phyloP scores from a whole-genome alignment of 23 tunicate genomes.

The Halocynthia aurantium region DNA sequence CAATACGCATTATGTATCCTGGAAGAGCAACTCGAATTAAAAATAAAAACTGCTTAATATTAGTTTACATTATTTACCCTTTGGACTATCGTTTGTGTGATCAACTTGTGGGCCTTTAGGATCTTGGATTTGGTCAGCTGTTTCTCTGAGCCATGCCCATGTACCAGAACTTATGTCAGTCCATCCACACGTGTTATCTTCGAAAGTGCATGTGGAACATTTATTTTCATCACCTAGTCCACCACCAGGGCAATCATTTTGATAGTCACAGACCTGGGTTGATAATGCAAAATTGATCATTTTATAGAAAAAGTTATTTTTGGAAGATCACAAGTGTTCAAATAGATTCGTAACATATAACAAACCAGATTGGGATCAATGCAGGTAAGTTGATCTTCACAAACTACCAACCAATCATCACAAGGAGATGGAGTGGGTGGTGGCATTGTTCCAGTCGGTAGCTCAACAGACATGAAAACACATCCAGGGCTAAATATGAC shows the following conservation, averaged over 20 bases:
- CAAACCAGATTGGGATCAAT: conserved; percentile 41
- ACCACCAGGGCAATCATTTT: conserved; percentile 50
- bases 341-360: not conserved
- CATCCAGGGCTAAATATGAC: conserved; percentile 58
- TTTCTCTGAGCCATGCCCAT: conserved; percentile 82
- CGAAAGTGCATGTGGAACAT: conserved; percentile 80
- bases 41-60: not conserved
- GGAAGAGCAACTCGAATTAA: not conserved
- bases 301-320: not conserved
- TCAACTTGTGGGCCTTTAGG: conserved; percentile 64
- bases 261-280: conserved; percentile 64
- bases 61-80: conserved; percentile 24
- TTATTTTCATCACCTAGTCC: conserved; percentile 57
- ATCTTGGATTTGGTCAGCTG: conserved; percentile 36
- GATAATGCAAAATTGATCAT: not conserved
- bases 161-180: conserved; percentile 72
- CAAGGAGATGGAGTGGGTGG: conserved; percentile 86
- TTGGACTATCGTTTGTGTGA: conserved; percentile 41
- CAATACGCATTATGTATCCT: conserved; percentile 87
- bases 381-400: conserved; percentile 54
- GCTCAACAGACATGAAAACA: conserved; percentile 26
- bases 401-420: conserved; percentile 28
- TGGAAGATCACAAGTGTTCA: not conserved
- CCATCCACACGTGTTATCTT: conserved; percentile 81
- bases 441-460: conserved; percentile 55